These are phyloP conservation scores for Hypolimnas misippus DNA, from an alignment of 2,888 invertebrate genomes.

Conservation along the genomic window DNA sequence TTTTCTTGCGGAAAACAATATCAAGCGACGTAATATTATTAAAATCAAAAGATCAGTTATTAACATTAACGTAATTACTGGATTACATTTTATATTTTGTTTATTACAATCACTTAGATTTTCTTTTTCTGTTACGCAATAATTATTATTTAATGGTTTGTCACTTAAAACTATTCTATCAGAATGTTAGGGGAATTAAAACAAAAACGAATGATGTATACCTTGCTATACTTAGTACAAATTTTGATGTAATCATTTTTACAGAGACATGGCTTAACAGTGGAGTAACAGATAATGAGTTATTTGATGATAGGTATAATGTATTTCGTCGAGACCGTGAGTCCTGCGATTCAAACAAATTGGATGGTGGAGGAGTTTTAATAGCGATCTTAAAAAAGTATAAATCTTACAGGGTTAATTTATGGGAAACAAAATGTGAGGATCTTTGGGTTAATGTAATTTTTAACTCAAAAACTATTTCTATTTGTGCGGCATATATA, in stretches of 20 bases:
- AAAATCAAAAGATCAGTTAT: background rate
- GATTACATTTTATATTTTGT: no score
- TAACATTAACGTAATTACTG: background rate
- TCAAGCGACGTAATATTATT: constrained; percentile 11
- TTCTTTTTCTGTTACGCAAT: background rate
- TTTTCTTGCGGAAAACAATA: constrained; percentile 11
- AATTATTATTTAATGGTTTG: constrained; percentile 12
- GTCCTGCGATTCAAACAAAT: constrained; percentile 14
- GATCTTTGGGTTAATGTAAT: constrained; percentile 14
- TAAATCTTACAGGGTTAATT: background rate
- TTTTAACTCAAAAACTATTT: constrained; percentile 11
- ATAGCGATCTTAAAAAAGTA: constrained; percentile 10
- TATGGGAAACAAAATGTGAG: constrained; percentile 6
- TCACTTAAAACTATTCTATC: constrained; percentile 23
- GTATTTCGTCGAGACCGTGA: constrained; percentile 30
- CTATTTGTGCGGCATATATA: constrained; percentile 15
- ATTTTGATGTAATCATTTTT: constrained; percentile 29
- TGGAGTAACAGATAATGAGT: constrained; percentile 20
- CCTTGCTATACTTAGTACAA: constrained; percentile 18
- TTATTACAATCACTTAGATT: background rate
- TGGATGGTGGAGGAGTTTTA: constrained; percentile 29
- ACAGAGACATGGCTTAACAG: constrained; percentile 33
- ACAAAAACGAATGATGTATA: constrained; percentile 27
- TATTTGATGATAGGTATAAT: constrained; percentile 25
- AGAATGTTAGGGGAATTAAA: constrained; percentile 30